Conservation (phyloP, 2,888 invertebrate species). For the Platycnemis pennipes region DNA sequence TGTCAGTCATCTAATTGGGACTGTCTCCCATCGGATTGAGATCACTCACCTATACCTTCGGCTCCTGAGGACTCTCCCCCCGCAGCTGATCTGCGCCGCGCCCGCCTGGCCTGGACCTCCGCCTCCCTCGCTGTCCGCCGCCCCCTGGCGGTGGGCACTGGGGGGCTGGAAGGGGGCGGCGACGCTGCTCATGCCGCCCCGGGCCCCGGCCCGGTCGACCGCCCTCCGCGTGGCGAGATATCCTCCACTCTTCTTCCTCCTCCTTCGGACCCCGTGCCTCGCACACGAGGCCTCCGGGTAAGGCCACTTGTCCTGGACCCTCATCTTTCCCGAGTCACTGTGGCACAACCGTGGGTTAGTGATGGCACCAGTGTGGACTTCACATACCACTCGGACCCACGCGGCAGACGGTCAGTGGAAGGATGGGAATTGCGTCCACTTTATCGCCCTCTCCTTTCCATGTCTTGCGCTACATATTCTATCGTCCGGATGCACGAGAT, state of each 20-base stretch:
- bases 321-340: neutral
- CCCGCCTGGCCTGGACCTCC: slow-evolving; percentile 15
- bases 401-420: neutral
- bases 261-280: slow-evolving; percentile 4
- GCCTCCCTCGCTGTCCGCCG: neutral
- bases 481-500: neutral
- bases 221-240: neutral
- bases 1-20: no score
- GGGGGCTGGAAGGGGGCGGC: neutral
- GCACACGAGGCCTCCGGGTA: neutral
- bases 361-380: neutral
- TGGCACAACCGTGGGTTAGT: neutral
- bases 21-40: neutral
- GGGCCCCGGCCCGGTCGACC: neutral
- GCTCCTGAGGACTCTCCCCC: slow-evolving; percentile 81
- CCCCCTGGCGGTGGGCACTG: neutral
- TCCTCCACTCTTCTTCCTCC: slow-evolving; percentile 14
- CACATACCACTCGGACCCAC: neutral
- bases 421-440: neutral
- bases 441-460: neutral
- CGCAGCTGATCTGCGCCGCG: slow-evolving; percentile 66
- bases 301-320: slow-evolving; percentile 1
- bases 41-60: slow-evolving; percentile 86
- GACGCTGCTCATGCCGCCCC: no score
- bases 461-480: neutral